A percentile compares a stretch with the other conserved stretches of the same genome.
Conservation (phyloP, 2,888 invertebrate species). For the Corbicula japonica region DNA sequence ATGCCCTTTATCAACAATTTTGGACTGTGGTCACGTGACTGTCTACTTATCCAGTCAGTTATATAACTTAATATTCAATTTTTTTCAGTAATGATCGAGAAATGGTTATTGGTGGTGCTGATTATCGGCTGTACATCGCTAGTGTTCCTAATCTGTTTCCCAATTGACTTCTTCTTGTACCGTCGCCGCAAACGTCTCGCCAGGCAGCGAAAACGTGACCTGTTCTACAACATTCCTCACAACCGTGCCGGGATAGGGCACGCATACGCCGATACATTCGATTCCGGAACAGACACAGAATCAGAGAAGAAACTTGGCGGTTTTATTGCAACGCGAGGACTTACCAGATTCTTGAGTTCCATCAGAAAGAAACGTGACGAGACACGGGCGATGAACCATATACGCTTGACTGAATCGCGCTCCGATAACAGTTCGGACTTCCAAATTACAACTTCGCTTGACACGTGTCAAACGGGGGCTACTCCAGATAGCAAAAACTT, state of each 20-base stretch:
- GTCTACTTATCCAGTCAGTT: too few relatives aligned
- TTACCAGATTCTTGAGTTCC: conserved; percentile 1
- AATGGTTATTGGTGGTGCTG: conserved; percentile 56
- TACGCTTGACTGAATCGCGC: background rate
- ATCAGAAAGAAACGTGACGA: conserved; percentile 1
- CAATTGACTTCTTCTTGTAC: conserved; percentile 63
- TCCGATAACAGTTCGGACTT: conserved; percentile 16
- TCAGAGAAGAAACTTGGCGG: conserved; percentile 12
- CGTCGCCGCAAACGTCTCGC: conserved; percentile 51
- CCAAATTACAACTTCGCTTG: background rate
- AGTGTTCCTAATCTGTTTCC: conserved; percentile 55
- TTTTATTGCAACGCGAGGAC: conserved; percentile 13
- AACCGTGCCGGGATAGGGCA: conserved; percentile 20
- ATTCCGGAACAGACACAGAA: background rate
- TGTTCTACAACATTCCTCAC: conserved; percentile 8
- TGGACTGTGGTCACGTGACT: too few relatives aligned
- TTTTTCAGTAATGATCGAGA: conserved; percentile 60
- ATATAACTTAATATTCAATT: too few relatives aligned
- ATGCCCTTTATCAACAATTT: too few relatives aligned
- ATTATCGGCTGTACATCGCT: conserved; percentile 57
- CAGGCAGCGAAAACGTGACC: conserved; percentile 29
- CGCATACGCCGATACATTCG: conserved; percentile 9
- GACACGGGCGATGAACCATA: background rate
- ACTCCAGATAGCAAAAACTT: background rate
- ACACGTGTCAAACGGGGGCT: background rate